These are phyloP conservation scores for Crotophaga sulcirostris DNA, from an alignment of 2,113 vertebrate genomes.

Conservation along the genomic window DNA sequence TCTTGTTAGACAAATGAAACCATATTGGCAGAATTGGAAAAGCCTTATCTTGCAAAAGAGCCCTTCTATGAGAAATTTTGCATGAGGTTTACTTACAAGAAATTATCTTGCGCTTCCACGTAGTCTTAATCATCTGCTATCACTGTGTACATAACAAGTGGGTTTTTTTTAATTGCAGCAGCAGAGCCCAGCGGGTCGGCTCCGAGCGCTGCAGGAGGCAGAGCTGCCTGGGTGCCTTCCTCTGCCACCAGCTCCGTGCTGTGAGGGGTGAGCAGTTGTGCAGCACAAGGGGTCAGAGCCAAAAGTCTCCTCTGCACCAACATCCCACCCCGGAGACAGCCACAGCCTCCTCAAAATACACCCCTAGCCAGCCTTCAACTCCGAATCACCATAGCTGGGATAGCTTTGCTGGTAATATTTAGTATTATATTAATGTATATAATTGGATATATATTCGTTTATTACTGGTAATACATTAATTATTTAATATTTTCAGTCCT, in stretches of 20 bases:
- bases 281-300: too few species aligned
- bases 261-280: accelerated
- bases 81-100: background rate
- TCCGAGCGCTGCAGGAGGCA: background rate
- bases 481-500: too few species aligned
- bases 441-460: too few species aligned
- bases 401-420: too few species aligned
- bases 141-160: too few species aligned
- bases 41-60: background rate
- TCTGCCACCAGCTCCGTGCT: background rate
- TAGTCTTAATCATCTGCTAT: background rate
- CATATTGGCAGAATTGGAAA: background rate
- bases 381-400: background rate
- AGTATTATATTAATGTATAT: too few species aligned
- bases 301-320: accelerated
- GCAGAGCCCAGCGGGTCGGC: background rate
- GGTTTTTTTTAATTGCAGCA: background rate
- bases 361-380: accelerated
- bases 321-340: background rate
- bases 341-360: background rate
- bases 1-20: conserved; percentile 35
- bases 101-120: background rate
- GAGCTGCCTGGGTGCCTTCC: background rate
- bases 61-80: background rate
- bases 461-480: too few species aligned